Base-by-base conservation (phyloP, 1,140 invertebrate genomes). In the Cotesia typhae region DNA sequence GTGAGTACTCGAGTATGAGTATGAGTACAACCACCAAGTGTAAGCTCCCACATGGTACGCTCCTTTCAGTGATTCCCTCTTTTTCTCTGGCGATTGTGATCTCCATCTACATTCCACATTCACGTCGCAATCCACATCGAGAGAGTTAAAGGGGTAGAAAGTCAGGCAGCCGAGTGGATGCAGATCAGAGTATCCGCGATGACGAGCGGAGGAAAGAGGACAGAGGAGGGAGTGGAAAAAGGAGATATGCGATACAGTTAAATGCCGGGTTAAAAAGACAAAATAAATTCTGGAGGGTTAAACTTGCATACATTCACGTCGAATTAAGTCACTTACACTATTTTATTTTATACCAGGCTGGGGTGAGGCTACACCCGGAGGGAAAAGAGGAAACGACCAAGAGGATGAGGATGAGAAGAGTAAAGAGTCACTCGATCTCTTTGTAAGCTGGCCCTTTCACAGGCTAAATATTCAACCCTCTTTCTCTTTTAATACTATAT, bases 241-340 rank as follows among this genome's bases (percentile, higher is more conserved):
- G 47, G 12, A 70, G 51, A 20, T 28, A 28, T 1, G 28, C 20
- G 69, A 64, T 14, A 64, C 72, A 65, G 57, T 67, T 73, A 64
- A 51, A 55, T 35, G 65, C 37, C 41, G 59, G 59, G 57, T 37
- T 28, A 67, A 73, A 70, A 67, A 69, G 51, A 47, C 17, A 47
- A 69, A 14, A 61, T 38, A 73, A 59, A 65, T 68, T 52, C 41
- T 41, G 67, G 10, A 28, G 64, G 55, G 28, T 60, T 28, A 35
- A 57, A 69, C 59, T 69, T 74, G 75, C 70, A 76, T 74, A 74
- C 74, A 76, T 76, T 76, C 73, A 72, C 75, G 74, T 67, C 73
- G 72, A 74, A 76, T 76, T 76, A 76, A 76, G 75, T 76, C 75
- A 76, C 75, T 70, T 66, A 76, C 66, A 76, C 28, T 70, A 36